Evolutionary conservation across 2,113 vertebrate genomes (phyloP), one percentile per base, ranked within the genome.

Genomic region (Puma concolor): DNA sequence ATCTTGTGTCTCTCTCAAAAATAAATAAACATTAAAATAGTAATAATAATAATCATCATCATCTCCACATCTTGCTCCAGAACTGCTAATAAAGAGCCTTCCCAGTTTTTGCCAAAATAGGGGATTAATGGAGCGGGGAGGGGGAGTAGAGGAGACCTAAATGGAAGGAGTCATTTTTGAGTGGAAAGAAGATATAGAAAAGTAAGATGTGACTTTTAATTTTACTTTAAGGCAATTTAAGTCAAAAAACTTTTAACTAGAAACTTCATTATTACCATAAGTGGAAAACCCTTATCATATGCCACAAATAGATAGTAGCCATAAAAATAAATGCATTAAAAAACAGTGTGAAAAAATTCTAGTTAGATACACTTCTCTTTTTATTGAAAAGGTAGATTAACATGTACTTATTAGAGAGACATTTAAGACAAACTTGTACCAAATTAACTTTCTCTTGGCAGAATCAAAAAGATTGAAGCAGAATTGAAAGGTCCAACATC

Each of bases 211-310:
- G 23, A 23, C 29, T 86, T 80, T 84, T 82, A 67, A 38, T 67
- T 79, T 92, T 81, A 44, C 52, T 95, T 86, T 57, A 93, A 80
- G 81, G 80, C 64, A 81, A 91, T 71, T 36, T 64, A 54, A 74
- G 14, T 23, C 1, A 36, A 57, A 94, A 90, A 52, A n/a, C 17
- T n/a, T 33, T 54, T 84, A 52, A 83, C 27, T 63, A 71, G 9
- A 92, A 97, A 88, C 12, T 60, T 88, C 66, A 48, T 67, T 60
- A 88, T 63, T 88, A 93, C 67, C 23, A 3, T 31, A 88, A 77
- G 50, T 71, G 38, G 4, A 76, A 92, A 77, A 92, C 2, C n/a
- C 38, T 63, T 36, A 90, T 90, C 41, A 72, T 67, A 88, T 36
- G 27, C 33, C 82, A 94, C 36, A 89, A 63, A 81, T 36, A 93